A percentile compares a stretch with the other conserved stretches of the same genome.
Evolutionary conservation across 2,797 vertebrate species (phyloP).

Genomic region (Channa striata): DNA sequence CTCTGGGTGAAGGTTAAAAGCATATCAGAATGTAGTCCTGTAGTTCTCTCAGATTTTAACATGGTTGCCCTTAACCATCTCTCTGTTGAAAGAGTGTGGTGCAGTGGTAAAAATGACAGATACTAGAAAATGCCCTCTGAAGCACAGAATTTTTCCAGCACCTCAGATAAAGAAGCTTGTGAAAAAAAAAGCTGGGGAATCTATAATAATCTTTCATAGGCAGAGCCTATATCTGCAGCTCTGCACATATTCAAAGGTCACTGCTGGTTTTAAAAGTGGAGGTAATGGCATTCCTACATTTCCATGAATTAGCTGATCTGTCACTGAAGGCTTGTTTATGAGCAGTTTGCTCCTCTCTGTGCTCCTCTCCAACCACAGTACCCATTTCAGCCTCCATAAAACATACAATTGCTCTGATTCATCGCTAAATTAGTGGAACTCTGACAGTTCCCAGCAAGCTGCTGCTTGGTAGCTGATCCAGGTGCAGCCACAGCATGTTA

Average conservation of each 20-base stretch:
- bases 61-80: background rate
- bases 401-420: slow-evolving; percentile 79
- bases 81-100: background rate
- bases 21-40: slow-evolving; percentile 5
- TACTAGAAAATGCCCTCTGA: slow-evolving; percentile 44
- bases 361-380: slow-evolving; percentile 54
- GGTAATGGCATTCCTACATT: slow-evolving; percentile 76
- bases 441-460: slow-evolving; percentile 58
- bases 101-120: slow-evolving; percentile 25
- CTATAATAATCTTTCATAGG: slow-evolving; percentile 66
- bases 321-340: slow-evolving; percentile 82
- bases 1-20: slow-evolving; percentile 13
- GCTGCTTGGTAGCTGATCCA: slow-evolving; percentile 56
- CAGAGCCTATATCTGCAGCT: slow-evolving; percentile 60
- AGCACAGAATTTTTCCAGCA: slow-evolving; percentile 46
- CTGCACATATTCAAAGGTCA: slow-evolving; percentile 83
- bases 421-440: slow-evolving; percentile 80
- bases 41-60: background rate
- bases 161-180: slow-evolving; percentile 58
- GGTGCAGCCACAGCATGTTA: slow-evolving; percentile 54
- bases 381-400: slow-evolving; percentile 79
- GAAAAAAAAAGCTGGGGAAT: slow-evolving; percentile 48
- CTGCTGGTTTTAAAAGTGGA: slow-evolving; percentile 79
- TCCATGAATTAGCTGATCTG: slow-evolving; percentile 81
- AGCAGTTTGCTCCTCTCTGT: slow-evolving; percentile 66